These are phyloP conservation scores for Megaceryle maxima DNA, from an alignment of 2,113 vertebrate species.

Conservation along the genomic window DNA sequence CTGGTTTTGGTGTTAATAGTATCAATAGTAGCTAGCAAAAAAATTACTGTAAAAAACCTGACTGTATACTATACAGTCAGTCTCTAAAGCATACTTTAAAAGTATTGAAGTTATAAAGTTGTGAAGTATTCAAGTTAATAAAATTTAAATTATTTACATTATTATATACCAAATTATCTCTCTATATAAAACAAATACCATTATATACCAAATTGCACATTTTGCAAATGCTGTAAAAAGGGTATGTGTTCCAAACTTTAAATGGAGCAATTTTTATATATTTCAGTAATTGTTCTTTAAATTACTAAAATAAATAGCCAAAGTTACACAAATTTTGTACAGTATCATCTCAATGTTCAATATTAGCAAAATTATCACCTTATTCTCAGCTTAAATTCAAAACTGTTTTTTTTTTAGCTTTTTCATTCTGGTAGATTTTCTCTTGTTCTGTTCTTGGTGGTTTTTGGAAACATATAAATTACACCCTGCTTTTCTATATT, in stretches of 20 bases:
- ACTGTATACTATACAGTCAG: not conserved
- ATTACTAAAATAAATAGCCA: not conserved
- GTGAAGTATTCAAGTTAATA: not conserved
- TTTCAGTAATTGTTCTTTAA: not conserved
- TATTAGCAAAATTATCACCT: not conserved
- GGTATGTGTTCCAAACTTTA: not conserved
- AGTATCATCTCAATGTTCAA: not conserved
- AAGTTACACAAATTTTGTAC: not conserved
- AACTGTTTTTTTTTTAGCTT: fast-evolving
- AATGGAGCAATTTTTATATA: not conserved
- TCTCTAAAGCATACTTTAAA: not conserved
- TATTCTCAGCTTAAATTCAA: not conserved
- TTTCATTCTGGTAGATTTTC: not conserved
- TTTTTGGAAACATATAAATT: not conserved
- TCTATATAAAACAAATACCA: too few relatives aligned
- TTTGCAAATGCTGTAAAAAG: not conserved
- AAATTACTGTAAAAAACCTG: not conserved
- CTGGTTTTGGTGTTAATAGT: not conserved
- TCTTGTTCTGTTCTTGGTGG: not conserved
- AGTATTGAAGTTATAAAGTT: not conserved
- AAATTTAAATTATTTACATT: not conserved
- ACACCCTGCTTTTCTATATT: not conserved
- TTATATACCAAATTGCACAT: not conserved
- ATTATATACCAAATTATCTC: too few relatives aligned
- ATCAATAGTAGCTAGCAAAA: not conserved